Percentiles rank a stretch among this genome's conserved stretches.
phyloP scores from a whole-genome alignment of 1,140 invertebrate genomes.

The Panulirus ornatus region DNA sequence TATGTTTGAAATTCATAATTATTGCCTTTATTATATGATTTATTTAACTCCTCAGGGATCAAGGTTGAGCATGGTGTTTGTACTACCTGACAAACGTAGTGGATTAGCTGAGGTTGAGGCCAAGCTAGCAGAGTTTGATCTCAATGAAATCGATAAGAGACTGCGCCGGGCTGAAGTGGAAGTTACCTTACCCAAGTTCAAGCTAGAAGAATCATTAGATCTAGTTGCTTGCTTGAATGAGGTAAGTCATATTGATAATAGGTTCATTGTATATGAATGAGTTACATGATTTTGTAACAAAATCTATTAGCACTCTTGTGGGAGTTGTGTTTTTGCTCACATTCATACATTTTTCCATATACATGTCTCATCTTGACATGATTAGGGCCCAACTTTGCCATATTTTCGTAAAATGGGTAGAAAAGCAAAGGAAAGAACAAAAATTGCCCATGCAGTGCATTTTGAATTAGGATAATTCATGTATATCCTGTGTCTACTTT shows the following conservation, averaged over 20 bases:
- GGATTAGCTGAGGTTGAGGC: constrained; percentile 79
- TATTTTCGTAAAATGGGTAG: no score
- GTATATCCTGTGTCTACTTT: no score
- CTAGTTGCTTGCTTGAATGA: constrained; percentile 80
- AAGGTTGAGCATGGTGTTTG: constrained; percentile 83
- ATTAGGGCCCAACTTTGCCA: no score
- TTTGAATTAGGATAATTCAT: no score
- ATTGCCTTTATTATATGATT: no score
- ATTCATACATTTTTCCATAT: neutral
- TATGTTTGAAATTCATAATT: no score
- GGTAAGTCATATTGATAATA: constrained; percentile 31
- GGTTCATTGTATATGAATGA: neutral
- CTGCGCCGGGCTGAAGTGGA: constrained; percentile 77
- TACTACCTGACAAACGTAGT: constrained; percentile 82
- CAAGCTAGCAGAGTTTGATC: constrained; percentile 67
- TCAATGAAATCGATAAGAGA: constrained; percentile 63
- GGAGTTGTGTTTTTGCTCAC: no score
- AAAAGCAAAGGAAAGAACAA: no score
- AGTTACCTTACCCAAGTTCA: constrained; percentile 84
- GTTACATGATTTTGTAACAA: neutral
- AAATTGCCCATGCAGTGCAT: no score
- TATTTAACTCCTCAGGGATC: constrained; percentile 50
- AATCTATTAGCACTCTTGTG: neutral
- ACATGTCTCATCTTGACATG: no score
- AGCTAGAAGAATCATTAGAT: constrained; percentile 81